Evolutionary conservation across 2,888 invertebrate species (phyloP).

Genomic region (Ormia ochracea): DNA sequence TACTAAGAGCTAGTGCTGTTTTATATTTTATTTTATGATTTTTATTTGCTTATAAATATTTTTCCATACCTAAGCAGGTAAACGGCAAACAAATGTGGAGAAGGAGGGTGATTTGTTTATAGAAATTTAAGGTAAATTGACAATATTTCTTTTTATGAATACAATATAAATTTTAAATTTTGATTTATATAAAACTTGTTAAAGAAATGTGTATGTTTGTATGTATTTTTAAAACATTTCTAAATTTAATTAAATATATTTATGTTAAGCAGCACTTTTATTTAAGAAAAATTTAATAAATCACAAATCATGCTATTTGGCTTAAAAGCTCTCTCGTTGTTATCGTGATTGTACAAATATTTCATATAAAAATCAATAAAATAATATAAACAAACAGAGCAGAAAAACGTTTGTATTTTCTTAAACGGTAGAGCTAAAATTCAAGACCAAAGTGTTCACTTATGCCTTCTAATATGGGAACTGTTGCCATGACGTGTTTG

Average conservation of each 20-base stretch:
- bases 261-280: not conserved
- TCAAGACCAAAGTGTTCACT: too few species aligned
- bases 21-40: conserved; percentile 13
- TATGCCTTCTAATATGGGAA: too few species aligned
- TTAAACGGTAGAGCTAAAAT: too few species aligned
- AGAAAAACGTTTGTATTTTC: too few species aligned
- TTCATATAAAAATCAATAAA: too few species aligned
- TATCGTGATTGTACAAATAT: not conserved
- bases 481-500: too few species aligned
- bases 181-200: conserved; percentile 14
- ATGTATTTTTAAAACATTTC: not conserved
- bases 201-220: too few species aligned
- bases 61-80: not conserved
- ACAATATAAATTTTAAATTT: conserved; percentile 4
- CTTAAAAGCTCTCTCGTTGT: not conserved
- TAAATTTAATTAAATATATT: not conserved
- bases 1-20: not conserved
- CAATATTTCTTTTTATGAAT: conserved; percentile 35
- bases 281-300: not conserved
- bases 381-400: too few species aligned
- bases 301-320: not conserved
- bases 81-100: not conserved
- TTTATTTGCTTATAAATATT: conserved; percentile 1
- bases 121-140: conserved; percentile 18
- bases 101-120: not conserved